phyloP scores from a whole-genome alignment of 2,888 invertebrate species.

The Tuberolachnus salignus region DNA sequence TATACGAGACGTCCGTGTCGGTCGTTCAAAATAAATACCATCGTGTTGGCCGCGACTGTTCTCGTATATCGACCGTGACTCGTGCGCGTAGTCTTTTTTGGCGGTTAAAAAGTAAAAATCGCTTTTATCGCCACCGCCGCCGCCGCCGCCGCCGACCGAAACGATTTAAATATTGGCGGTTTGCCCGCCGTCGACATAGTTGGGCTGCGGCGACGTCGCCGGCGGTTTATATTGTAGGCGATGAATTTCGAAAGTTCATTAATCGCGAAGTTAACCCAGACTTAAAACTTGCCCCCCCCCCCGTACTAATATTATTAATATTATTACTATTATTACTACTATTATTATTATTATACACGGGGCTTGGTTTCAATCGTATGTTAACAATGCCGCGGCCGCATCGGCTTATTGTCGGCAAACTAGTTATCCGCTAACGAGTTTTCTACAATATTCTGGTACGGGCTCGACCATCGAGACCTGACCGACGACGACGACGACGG shows the following conservation, averaged over 20 bases:
- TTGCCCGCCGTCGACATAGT: background rate
- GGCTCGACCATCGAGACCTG: background rate
- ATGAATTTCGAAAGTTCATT: conserved; percentile 43
- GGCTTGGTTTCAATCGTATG: conserved; percentile 1
- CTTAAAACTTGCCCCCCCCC: conserved; percentile 7
- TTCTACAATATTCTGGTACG: too few species aligned
- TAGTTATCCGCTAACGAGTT: conserved; percentile 43
- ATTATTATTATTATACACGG: background rate
- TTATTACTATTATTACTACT: background rate
- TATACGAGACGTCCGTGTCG: too few species aligned
- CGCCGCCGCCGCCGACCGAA: background rate
- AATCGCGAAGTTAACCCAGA: conserved; percentile 30
- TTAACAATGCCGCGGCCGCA: conserved; percentile 19
- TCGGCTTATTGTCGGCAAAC: conserved; percentile 28
- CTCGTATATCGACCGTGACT: too few species aligned
- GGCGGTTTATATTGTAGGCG: background rate
- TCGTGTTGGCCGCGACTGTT: too few species aligned
- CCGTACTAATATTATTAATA: background rate
- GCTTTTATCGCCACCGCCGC: too few species aligned
- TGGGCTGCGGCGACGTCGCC: background rate
- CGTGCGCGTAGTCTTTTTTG: too few species aligned
- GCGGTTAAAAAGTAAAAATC: too few species aligned
- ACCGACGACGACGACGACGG: too few species aligned
- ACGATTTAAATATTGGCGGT: background rate
- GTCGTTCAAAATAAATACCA: too few species aligned